Base-by-base conservation (phyloP, 2,888 invertebrate genomes). In the Drosophila tanythrix region DNA sequence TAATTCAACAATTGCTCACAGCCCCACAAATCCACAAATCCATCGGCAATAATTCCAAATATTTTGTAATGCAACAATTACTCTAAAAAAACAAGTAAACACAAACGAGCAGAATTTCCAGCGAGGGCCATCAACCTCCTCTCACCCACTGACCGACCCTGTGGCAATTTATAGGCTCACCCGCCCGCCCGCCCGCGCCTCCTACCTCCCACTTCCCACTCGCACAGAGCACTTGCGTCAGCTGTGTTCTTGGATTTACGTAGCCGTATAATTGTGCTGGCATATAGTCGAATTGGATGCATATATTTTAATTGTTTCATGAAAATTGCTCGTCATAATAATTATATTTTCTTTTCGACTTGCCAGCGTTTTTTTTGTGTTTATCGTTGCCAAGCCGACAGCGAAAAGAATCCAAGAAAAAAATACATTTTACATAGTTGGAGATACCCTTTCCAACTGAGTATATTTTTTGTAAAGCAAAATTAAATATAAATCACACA, bases 301-400 rank as follows among this genome's bases (percentile, higher is more conserved):
- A 64, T 63, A 79, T 87, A 81, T 89, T 77, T 85, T 81, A 87
- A 89, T 85, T 85, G 76, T 87, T 87, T 79, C 88, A 68, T 59
- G 59, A 52, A 53, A 67, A 73, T 64, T 67, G 40, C 68, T 51
- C 70, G 60, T 62, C 69, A 70, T 76, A 57, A 70, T 76, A 67
- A 76, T 71, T 71, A 67, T 53, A 70, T 52, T 81, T 72, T 58
- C 21, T 53, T 64, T 70, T 59, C 15, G 65, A 58, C 43, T 68
- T 60, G 67, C 36, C 58, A 57, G 64, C 55, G 57, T 65, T 70
- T 46, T 70, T 46, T 15, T 13, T 15, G 10, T 35, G 73, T 73
- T 67, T 57, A 21, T 56, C 48, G 57, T 46, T 40, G 21, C 35
- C 15, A 27, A 33, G 40, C 62, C 69, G 53, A 38, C 43, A 79